These are phyloP conservation scores for Pseudoatta argentina DNA, from an alignment of 1,140 invertebrate genomes.

Conservation along the genomic window DNA sequence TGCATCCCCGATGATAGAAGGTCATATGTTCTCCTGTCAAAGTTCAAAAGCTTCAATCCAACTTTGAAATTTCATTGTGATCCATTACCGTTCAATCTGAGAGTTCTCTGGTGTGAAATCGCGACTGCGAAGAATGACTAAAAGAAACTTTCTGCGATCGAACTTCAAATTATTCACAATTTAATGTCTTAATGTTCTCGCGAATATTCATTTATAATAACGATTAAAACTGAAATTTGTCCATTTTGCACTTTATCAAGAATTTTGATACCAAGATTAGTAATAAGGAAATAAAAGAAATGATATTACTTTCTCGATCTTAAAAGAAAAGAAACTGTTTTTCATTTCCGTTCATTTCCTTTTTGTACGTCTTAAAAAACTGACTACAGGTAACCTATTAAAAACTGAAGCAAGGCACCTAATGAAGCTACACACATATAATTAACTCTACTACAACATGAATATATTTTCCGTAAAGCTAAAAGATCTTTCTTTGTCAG, in stretches of 20 bases:
- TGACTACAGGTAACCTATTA: not conserved
- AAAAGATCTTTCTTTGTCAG: conserved; percentile 39
- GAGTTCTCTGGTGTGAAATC: conserved; percentile 34
- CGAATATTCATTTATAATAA: conserved; percentile 3
- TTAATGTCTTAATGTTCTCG: conserved; percentile 2
- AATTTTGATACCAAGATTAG: not conserved
- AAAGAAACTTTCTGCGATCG: conserved; percentile 30
- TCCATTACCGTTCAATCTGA: conserved; percentile 57
- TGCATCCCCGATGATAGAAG: conserved; percentile 58
- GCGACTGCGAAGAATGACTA: conserved; percentile 16
- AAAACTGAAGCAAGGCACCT: not conserved
- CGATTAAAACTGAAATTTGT: not conserved
- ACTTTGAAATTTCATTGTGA: conserved; percentile 61
- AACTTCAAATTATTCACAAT: conserved; percentile 45
- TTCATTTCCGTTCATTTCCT: not conserved
- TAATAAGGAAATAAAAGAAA: not conserved
- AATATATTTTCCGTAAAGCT: conserved; percentile 23
- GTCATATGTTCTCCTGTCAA: conserved; percentile 60
- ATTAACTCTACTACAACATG: not conserved
- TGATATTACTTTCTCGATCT: not conserved
- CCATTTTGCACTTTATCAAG: not conserved
- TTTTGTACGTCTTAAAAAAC: not conserved
- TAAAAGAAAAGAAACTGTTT: not conserved
- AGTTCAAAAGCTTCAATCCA: conserved; percentile 57
- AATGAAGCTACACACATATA: not conserved